Evolutionary conservation across 2,888 invertebrate genomes (phyloP).

Genomic region (Coecobrya sp.): DNA sequence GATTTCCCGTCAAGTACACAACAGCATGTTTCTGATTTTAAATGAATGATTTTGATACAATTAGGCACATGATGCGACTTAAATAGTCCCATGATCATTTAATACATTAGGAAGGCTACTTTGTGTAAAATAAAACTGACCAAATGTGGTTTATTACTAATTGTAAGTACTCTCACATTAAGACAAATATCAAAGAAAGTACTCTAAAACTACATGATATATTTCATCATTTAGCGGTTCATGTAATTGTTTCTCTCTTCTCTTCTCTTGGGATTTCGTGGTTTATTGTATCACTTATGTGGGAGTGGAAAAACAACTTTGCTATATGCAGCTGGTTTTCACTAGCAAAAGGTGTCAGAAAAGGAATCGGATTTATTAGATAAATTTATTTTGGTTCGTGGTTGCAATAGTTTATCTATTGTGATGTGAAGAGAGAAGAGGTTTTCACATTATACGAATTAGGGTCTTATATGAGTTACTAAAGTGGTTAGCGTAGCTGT

Average conservation of each 20-base stretch:
- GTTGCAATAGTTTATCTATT: slow-evolving; percentile 5
- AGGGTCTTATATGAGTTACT: slow-evolving; percentile 37
- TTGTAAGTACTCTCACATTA: background rate
- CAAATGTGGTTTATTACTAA: slow-evolving; percentile 14
- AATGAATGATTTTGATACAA: background rate
- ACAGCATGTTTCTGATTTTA: too few relatives aligned
- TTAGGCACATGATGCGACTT: slow-evolving; percentile 1
- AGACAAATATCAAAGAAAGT: background rate
- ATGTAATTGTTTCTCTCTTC: slow-evolving; percentile 18
- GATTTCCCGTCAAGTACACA: too few relatives aligned
- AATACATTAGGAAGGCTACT: background rate
- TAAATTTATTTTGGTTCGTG: slow-evolving; percentile 45
- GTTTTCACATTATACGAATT: slow-evolving; percentile 52
- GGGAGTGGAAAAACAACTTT: slow-evolving; percentile 10
- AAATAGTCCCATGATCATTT: slow-evolving; percentile 12
- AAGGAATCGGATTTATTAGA: slow-evolving; percentile 59
- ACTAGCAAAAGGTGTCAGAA: slow-evolving; percentile 22
- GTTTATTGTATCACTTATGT: slow-evolving; percentile 40
- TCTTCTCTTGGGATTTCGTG: slow-evolving; percentile 40
- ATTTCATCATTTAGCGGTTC: slow-evolving; percentile 19
- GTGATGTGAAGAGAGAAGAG: background rate
- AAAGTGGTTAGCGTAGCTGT: background rate
- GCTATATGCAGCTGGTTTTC: slow-evolving; percentile 53
- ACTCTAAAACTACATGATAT: background rate
- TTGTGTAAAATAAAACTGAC: background rate